Percentiles rank a stretch among this genome's conserved stretches.
phyloP scores from a whole-genome alignment of 2,888 invertebrate genomes.

The Cataglyphis cursor region DNA sequence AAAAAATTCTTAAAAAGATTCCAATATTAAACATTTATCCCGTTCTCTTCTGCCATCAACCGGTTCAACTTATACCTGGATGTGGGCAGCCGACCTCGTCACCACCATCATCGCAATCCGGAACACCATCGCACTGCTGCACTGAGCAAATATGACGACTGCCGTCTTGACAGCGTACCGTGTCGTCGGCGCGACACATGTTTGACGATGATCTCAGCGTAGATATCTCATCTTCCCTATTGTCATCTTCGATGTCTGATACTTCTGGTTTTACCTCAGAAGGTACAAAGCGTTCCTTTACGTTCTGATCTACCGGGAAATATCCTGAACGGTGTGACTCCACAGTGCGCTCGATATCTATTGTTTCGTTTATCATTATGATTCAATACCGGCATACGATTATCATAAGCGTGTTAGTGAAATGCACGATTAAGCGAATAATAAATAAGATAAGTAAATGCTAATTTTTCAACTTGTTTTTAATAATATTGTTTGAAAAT shows the following conservation, averaged over 20 bases:
- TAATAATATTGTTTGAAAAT: too few species aligned
- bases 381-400: conserved; percentile 7
- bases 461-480: not conserved
- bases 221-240: conserved; percentile 15
- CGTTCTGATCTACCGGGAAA: not conserved
- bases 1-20: not conserved
- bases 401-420: conserved; percentile 29
- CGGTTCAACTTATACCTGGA: conserved; percentile 66
- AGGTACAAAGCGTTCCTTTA: conserved; percentile 7
- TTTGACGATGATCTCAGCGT: conserved; percentile 54
- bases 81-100: conserved; percentile 88
- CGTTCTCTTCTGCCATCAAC: not conserved
- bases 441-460: not conserved
- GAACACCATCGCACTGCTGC: conserved; percentile 89
- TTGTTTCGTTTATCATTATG: conserved; percentile 34
- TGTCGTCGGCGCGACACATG: conserved; percentile 88
- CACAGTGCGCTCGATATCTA: conserved; percentile 14
- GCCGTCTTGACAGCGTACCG: conserved; percentile 87
- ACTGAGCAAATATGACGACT: conserved; percentile 88
- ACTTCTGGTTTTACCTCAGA: conserved; percentile 22
- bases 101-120: conserved; percentile 90
- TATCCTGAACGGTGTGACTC: not conserved
- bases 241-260: not conserved
- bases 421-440: not conserved
- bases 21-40: not conserved